Evolutionary conservation across 2,797 vertebrate species (phyloP), one percentile per base, ranked within the genome.

Genomic region (Eutrigla gurnardus): DNA sequence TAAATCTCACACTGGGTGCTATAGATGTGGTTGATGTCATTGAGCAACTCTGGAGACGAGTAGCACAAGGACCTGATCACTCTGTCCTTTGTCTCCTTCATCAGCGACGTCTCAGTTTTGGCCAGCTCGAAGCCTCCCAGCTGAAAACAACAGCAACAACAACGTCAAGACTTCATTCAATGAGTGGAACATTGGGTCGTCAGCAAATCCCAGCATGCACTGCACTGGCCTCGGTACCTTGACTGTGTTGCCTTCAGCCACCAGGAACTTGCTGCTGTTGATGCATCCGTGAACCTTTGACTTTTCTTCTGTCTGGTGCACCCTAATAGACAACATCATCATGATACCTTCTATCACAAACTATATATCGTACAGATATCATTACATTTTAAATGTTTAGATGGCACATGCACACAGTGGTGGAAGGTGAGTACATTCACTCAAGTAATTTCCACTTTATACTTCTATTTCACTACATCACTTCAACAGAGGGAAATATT

Each of bases 121-220:
- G 95, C 91, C 67, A 97, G 74, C 62, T 97, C 96, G 84, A 98
- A 97, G 62, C 96, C 96, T 15, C 94, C 94, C 68, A 98, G 93
- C 97, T 98, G 84, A 57, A 73, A 60, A 50, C 3, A n/a, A n/a
- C n/a, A n/a, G n/a, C n/a, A n/a, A n/a, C n/a, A n/a, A n/a, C n/a
- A 53, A 6, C 11, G 47, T 25, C 39, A 50, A 54, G 8, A 11
- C 7, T 1, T 40, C 3, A 6, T 17, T 43, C 6, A n/a, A n/a
- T 17, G 14, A 4, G 9, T n/a, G 14, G 12, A 18, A 47, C 25
- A 39, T 1, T 33, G 2, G 3, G 9, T 1, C 1, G 4, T 33
- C 13, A 35, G 10, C 5, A 35, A 25, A 15, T 74, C 67, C 63
- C 78, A 81, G 61, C 70, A 65, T 73, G 58, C 65, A 66, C 25